Percentiles rank a stretch among this genome's conserved stretches.
Conservation (phyloP, 2,888 invertebrate genomes). For the Drosophila buzzatii region DNA sequence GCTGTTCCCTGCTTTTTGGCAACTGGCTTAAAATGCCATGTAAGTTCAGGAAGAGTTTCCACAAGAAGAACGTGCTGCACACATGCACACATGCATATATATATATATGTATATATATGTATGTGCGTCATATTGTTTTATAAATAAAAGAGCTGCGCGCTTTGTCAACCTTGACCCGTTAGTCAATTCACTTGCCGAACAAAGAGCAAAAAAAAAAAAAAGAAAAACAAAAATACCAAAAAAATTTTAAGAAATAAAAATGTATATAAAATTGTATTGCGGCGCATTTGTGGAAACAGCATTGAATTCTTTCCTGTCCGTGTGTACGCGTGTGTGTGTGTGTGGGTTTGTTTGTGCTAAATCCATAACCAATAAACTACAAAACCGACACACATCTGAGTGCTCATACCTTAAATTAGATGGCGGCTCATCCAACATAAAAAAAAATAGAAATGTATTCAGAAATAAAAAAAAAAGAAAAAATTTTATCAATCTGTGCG, state of each 20-base stretch:
- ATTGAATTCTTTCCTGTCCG: slow-evolving; percentile 12
- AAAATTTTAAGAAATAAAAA: not conserved
- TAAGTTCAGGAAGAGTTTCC: slow-evolving; percentile 26
- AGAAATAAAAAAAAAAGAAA: slow-evolving; percentile 6
- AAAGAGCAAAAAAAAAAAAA: slow-evolving; percentile 35
- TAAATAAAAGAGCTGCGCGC: slow-evolving; percentile 66
- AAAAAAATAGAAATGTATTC: not conserved
- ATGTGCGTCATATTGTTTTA: slow-evolving; percentile 37
- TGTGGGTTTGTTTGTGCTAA: slow-evolving; percentile 19
- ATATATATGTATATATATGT: slow-evolving; percentile 5
- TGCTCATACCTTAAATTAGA: slow-evolving; percentile 55
- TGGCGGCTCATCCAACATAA: slow-evolving; percentile 19
- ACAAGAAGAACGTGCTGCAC: slow-evolving; percentile 21
- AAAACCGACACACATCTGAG: slow-evolving; percentile 40
- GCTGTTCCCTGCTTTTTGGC: slow-evolving; percentile 59
- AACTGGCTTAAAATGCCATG: slow-evolving; percentile 59
- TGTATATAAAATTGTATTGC: slow-evolving; percentile 58
- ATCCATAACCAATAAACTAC: slow-evolving; percentile 65
- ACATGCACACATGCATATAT: not conserved
- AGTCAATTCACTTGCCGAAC: slow-evolving; percentile 50
- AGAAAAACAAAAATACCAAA: slow-evolving; percentile 14
- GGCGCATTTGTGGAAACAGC: slow-evolving; percentile 55
- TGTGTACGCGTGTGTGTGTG: slow-evolving; percentile 7
- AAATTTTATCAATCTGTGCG: slow-evolving; percentile 25
- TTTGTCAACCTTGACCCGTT: slow-evolving; percentile 72